phyloP scores from a whole-genome alignment of 1,140 invertebrate genomes.

The Agraylea sexmaculata region DNA sequence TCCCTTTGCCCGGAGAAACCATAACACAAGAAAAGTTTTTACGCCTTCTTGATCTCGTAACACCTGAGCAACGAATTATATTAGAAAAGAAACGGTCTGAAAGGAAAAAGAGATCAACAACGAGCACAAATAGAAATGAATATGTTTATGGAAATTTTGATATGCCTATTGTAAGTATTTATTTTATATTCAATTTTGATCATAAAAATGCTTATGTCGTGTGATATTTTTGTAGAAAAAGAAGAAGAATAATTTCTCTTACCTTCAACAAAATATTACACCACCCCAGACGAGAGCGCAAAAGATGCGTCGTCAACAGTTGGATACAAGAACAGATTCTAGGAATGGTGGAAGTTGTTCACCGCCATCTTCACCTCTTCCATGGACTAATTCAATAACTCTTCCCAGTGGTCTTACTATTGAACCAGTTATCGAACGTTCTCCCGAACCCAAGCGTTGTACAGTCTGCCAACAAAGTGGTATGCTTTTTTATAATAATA shows the following conservation, averaged over 20 bases:
- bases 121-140: constrained; percentile 34
- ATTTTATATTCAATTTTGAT: neutral
- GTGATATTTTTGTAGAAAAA: constrained; percentile 31
- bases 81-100: constrained; percentile 35
- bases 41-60: constrained; percentile 32
- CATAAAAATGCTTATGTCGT: constrained; percentile 3
- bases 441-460: constrained; percentile 33
- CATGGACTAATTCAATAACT: constrained; percentile 14
- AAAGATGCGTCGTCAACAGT: constrained; percentile 13
- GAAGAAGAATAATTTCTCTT: constrained; percentile 36
- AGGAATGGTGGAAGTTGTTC: no score
- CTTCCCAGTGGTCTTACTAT: constrained; percentile 33
- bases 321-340: neutral
- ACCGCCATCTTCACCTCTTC: constrained; percentile 11
- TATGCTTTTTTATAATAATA: constrained; percentile 19
- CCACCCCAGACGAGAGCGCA: constrained; percentile 36
- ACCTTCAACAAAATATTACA: constrained; percentile 34
- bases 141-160: constrained; percentile 37
- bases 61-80: constrained; percentile 29
- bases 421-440: constrained; percentile 11
- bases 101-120: constrained; percentile 32
- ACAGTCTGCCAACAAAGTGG: constrained; percentile 35
- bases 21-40: constrained; percentile 33
- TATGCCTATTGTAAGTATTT: constrained; percentile 29
- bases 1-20: constrained; percentile 24